phyloP scores from a whole-genome alignment of 2,888 invertebrate species.

The Aspidapion aeneum region DNA sequence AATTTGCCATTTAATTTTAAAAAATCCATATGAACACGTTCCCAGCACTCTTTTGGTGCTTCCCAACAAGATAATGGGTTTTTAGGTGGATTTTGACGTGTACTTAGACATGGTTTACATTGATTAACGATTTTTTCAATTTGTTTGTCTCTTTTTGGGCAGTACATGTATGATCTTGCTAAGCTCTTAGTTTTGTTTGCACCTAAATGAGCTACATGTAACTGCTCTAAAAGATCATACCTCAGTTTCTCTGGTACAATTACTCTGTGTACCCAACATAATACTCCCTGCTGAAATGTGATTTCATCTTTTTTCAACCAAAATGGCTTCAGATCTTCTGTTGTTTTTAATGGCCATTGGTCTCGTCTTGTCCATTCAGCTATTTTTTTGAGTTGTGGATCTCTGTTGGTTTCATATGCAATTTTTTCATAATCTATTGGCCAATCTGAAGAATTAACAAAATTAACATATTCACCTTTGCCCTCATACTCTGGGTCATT shows the following conservation, averaged over 20 bases:
- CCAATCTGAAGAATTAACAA: constrained; percentile 7
- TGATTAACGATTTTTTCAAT: constrained; percentile 15
- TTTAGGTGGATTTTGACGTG: constrained; percentile 5
- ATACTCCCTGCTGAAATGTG: constrained; percentile 6
- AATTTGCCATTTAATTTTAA: constrained; percentile 5
- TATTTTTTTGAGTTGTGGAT: constrained; percentile 3
- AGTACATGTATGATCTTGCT: constrained; percentile 22
- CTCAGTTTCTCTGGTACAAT: constrained; percentile 9
- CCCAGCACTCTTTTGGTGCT: neutral
- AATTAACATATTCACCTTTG: constrained; percentile 15
- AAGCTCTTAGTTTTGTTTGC: constrained; percentile 14
- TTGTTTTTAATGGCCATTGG: constrained; percentile 1
- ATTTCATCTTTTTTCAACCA: constrained; percentile 14
- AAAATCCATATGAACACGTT: constrained; percentile 11
- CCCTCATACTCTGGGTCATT: constrained; percentile 6
- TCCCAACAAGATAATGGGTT: constrained; percentile 2
- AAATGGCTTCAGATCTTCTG: constrained; percentile 8
- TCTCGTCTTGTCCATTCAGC: neutral
- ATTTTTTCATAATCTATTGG: constrained; percentile 14
- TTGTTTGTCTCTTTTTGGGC: constrained; percentile 25
- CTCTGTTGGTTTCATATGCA: neutral
- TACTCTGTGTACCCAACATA: constrained; percentile 2
- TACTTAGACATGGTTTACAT: constrained; percentile 17
- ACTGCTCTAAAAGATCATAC: constrained; percentile 12
- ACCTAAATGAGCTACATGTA: constrained; percentile 18